Base-by-base conservation (phyloP, 1,140 invertebrate genomes). In the Macrotrachela quadricornifera region DNA sequence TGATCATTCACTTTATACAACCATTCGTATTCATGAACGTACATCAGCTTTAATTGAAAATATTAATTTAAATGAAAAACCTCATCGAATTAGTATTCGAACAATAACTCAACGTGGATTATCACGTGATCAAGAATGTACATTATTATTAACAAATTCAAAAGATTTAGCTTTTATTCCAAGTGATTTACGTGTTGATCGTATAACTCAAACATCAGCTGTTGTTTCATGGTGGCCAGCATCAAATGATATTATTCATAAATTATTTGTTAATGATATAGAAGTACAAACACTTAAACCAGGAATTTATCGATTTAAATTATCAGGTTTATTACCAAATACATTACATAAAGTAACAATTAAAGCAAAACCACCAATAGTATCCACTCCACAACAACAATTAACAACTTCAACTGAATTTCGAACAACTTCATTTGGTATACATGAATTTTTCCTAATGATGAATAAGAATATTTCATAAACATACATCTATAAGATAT, bases 311-410 rank as follows among this genome's bases (percentile, higher is more conserved):
- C 18, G 45, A 40, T 53, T 53, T 14, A 53, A 85, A 83, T 57
- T 63, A 62, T 43, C 57, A 76, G 87, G 90, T 43, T 69, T 97
- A 51, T 80, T 83, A 50, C 86, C 91, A 11, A 91, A 87, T 63
- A 95, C 87, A 42, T 82, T 86, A 57, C 95, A 97, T 68, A 76
- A 85, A 60, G 86, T 95, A 21, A 92, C 86, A 12, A 85, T 97
- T 12, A 77, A 86, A 63, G 90, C 90, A 37, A 92, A 92, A 66
- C 21, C 8, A 30, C 8, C 8, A 30, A 8, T 8, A 30, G 3
- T 8, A 30, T 8, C 21, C 2, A 30, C 3, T 30, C 3, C 21
- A 4, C 21, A 30, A 30, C 21, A 30, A 30, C 21, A 30, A 30
- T 2, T 30, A 30, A 4, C 21, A 30, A 8, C 21, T 4, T 87